Percentiles rank a stretch among this genome's conserved stretches.
Evolutionary conservation across 2,113 vertebrate genomes (phyloP).

Genomic region (Haemorhous mexicanus): DNA sequence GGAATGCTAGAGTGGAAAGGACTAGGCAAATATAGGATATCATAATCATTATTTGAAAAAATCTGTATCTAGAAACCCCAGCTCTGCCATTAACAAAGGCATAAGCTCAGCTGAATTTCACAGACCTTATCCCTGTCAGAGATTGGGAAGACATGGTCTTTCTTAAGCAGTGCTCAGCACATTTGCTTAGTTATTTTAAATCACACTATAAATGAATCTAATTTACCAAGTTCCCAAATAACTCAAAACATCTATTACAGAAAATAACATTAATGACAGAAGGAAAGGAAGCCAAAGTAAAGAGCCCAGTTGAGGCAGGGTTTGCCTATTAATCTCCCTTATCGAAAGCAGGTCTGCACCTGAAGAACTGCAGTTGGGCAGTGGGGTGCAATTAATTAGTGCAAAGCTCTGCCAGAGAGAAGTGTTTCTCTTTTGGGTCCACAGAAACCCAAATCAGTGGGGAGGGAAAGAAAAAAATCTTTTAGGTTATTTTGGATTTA

Average conservation of each 20-base stretch:
- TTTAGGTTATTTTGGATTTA: neutral
- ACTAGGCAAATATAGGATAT: neutral
- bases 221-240: neutral
- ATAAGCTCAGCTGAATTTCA: neutral
- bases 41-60: neutral
- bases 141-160: neutral
- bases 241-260: neutral
- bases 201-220: neutral
- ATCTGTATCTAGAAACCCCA: neutral
- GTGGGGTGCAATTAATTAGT: neutral
- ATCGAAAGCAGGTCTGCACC: neutral
- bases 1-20: neutral
- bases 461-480: neutral
- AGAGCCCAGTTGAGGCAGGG: neutral
- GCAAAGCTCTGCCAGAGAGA: neutral
- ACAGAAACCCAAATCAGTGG: neutral
- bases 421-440: neutral
- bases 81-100: neutral
- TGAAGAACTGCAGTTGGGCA: neutral
- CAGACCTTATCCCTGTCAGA: neutral
- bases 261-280: neutral
- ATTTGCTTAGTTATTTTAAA: constrained; percentile 7
- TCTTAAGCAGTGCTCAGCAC: neutral
- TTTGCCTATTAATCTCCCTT: neutral
- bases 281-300: neutral